Evolutionary conservation across 2,113 vertebrate genomes (phyloP).

Genomic region (Girardinichthys multiradiatus): DNA sequence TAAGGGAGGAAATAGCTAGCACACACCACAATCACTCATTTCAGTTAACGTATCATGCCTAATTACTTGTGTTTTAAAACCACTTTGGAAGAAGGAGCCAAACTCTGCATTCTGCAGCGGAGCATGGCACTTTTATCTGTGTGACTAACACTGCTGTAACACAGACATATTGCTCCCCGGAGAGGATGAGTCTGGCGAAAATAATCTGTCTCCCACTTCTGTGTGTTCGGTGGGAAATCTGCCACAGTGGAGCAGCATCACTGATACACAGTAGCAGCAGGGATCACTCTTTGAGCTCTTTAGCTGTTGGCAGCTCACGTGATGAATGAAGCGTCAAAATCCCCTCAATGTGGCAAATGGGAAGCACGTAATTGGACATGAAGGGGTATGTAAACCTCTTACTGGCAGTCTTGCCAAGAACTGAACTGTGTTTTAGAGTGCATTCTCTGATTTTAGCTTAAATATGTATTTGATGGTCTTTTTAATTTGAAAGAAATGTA

Average conservation of each 20-base stretch:
- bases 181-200: slow-evolving; percentile 62
- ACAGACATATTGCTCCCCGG: slow-evolving; percentile 59
- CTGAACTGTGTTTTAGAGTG: background rate
- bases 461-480: background rate
- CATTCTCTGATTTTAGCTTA: background rate
- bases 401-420: background rate
- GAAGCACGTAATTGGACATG: slow-evolving; percentile 9
- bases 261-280: slow-evolving; percentile 52
- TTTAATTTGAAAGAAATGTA: background rate
- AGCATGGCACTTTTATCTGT: slow-evolving; percentile 42
- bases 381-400: slow-evolving; percentile 13
- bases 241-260: slow-evolving; percentile 50
- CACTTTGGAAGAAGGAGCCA: slow-evolving; percentile 31
- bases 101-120: slow-evolving; percentile 26
- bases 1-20: slow-evolving; percentile 41
- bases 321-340: slow-evolving; percentile 46
- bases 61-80: slow-evolving; percentile 57
- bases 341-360: slow-evolving; percentile 3
- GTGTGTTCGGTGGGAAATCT: slow-evolving; percentile 46
- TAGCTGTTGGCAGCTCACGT: slow-evolving; percentile 35
- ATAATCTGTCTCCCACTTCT: slow-evolving; percentile 62
- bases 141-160: slow-evolving; percentile 63
- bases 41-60: slow-evolving; percentile 52
- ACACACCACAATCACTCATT: slow-evolving; percentile 41
- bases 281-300: slow-evolving; percentile 60